A percentile compares a stretch with the other conserved stretches of the same genome.
Evolutionary conservation across 1,140 invertebrate genomes (phyloP).

Genomic region (Neocloeon triangulifer): DNA sequence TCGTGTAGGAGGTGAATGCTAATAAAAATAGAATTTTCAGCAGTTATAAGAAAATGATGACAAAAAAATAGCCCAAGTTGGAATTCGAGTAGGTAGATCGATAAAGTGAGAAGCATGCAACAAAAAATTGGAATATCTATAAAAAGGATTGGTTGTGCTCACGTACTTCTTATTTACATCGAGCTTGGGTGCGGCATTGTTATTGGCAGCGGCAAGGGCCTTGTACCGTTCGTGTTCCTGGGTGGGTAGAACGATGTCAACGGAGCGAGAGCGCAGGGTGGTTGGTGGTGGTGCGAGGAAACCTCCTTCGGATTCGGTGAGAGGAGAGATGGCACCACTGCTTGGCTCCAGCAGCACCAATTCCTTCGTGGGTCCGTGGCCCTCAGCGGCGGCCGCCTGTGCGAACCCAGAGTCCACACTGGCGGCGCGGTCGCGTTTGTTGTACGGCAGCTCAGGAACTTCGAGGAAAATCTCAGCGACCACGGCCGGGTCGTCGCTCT

Average conservation of each 20-base stretch:
- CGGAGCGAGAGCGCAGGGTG: slow-evolving; percentile 52
- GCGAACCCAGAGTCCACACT: slow-evolving; percentile 62
- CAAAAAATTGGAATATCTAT: too few species aligned
- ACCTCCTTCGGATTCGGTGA: too few species aligned
- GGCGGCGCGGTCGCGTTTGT: slow-evolving; percentile 51
- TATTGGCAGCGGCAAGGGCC: slow-evolving; percentile 25
- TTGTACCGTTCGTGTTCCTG: slow-evolving; percentile 65
- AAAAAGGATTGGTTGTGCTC: too few species aligned
- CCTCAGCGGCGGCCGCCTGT: slow-evolving; percentile 36
- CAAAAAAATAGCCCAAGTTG: too few species aligned
- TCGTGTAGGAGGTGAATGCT: too few species aligned
- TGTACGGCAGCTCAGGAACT: slow-evolving; percentile 54
- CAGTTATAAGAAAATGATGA: too few species aligned
- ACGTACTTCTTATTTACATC: slow-evolving; percentile 4
- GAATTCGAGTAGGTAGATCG: too few species aligned
- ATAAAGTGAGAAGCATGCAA: too few species aligned
- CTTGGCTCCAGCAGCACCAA: background rate
- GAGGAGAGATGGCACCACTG: too few species aligned
- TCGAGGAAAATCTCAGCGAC: slow-evolving; percentile 53
- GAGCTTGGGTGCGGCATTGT: too few species aligned
- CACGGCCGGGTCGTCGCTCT: slow-evolving; percentile 29
- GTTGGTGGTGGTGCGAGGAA: too few species aligned
- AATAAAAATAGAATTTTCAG: too few species aligned
- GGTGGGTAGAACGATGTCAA: slow-evolving; percentile 75
- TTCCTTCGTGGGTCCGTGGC: slow-evolving; percentile 8